Base-by-base conservation (phyloP, 1,140 invertebrate species). In the Drosophila lacertosa region DNA sequence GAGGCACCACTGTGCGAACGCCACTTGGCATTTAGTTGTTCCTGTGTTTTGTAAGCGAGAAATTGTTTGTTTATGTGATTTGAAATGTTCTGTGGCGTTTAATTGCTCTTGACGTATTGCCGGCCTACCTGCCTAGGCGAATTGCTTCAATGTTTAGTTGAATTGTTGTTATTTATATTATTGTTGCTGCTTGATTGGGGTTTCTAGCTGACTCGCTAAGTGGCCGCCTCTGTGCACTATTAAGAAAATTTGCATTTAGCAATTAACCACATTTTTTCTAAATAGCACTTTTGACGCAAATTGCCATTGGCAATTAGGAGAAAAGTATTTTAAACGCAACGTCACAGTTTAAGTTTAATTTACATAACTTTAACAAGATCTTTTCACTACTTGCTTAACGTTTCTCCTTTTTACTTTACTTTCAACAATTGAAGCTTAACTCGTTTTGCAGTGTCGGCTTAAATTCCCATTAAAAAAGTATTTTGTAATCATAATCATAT, bases 11-110 rank as follows among this genome's bases (percentile, higher is more conserved):
- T 15, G 24, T 18, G 42, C 32, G 13, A 16, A 26, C 5, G 9
- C 11, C 58, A 62, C 32, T 26, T 13, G 20, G 16, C 15, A 32
- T 26, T 18, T 9, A 47, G 48, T 59, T 55, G 47, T 50, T 45
- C 20, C 42, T 20, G 4, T 58, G 51, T 44, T 57, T 48, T 33
- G 53, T 77, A 55, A 57, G 53, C 37, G 29, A 39, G 55, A 58
- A 55, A 59, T 22, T 78, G 42, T 84, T 80, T 84, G 72, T 55
- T 84, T 84, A 73, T 79, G 76, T 70, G 68, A 80, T 80, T 74
- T 84, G 58, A 84, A 84, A 75, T 78, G 74, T 68, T 68, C 76
- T 72, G 67, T 48, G 18, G 60, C 70, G 47, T 76, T 84, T 84
- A 84, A 84, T 80, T 77, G 63, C 67, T 44, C 45, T 73, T 76